Conservation (phyloP, 2,888 invertebrate genomes). For the Lasioglossum lativentre region DNA sequence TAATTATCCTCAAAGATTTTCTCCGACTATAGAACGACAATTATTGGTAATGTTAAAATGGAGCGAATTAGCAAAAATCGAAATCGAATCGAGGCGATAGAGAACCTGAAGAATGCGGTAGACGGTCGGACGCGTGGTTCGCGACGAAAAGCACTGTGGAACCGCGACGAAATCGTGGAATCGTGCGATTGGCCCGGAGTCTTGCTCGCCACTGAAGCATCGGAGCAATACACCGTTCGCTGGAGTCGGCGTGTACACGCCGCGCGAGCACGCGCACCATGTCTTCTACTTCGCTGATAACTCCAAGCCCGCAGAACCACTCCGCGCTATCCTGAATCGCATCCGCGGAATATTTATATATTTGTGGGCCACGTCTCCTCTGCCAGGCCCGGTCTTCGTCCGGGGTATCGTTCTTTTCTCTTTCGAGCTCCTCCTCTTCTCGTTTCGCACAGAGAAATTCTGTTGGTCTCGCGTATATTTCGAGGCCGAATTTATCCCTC, state of each 20-base stretch:
- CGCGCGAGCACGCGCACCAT: constrained; percentile 70
- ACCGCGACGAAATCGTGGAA: constrained; percentile 54
- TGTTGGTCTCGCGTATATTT: not conserved
- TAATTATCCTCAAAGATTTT: not conserved
- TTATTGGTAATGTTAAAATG: not conserved
- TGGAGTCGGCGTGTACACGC: constrained; percentile 67
- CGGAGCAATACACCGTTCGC: constrained; percentile 60
- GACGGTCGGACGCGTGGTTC: not conserved
- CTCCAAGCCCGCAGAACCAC: constrained; percentile 47
- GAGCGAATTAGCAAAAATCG: not conserved
- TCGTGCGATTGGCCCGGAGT: constrained; percentile 81
- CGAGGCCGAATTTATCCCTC: not conserved
- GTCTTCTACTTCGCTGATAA: constrained; percentile 68
- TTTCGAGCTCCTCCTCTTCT: not conserved
- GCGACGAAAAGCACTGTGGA: constrained; percentile 10
- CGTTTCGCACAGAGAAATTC: not conserved
- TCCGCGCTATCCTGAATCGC: constrained; percentile 38
- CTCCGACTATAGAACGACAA: not conserved
- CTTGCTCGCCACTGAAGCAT: constrained; percentile 82
- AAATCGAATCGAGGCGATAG: constrained; percentile 26
- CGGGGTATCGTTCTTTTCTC: not conserved
- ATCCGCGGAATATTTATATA: constrained; percentile 52
- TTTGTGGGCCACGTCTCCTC: constrained; percentile 6
- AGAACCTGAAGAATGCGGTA: constrained; percentile 14
- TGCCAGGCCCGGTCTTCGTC: not conserved